Percentiles rank a stretch among this genome's conserved stretches.
Evolutionary conservation across 2,113 vertebrate species (phyloP).

Genomic region (Megaleporinus macrocephalus): DNA sequence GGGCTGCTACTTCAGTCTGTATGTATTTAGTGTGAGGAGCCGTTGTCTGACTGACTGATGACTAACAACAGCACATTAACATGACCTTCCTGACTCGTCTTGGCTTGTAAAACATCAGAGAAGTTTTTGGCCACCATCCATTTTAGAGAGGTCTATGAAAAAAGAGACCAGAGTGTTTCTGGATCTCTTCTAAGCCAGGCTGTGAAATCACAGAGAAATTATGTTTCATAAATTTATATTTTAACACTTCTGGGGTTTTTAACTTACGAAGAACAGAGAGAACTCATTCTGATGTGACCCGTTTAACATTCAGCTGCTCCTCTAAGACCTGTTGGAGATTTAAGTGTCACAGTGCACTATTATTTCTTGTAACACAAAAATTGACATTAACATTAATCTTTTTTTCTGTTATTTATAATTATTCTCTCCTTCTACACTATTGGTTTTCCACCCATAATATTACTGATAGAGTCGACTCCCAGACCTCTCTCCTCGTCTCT

Average conservation of each 20-base stretch:
- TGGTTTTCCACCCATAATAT: not conserved
- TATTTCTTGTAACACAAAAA: not conserved
- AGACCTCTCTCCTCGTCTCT: not conserved
- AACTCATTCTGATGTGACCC: no score
- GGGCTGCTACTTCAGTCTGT: not conserved
- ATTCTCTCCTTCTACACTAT: not conserved
- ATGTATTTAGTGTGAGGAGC: not conserved
- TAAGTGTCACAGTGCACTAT: not conserved
- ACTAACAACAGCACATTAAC: not conserved
- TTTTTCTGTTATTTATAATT: not conserved
- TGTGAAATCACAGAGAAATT: not conserved
- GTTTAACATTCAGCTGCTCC: not conserved
- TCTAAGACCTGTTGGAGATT: not conserved
- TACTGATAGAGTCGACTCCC: not conserved
- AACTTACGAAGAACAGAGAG: not conserved
- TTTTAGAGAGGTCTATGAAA: not conserved
- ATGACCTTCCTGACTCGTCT: not conserved
- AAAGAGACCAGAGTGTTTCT: not conserved
- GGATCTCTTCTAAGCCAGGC: not conserved
- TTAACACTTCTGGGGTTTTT: not conserved
- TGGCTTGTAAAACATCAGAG: no score
- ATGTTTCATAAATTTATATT: not conserved
- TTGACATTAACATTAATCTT: not conserved
- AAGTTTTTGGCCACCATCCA: not conserved
- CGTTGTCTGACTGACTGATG: not conserved